Evolutionary conservation across 2,888 invertebrate genomes (phyloP).

Genomic region (Augochlorella aurata): DNA sequence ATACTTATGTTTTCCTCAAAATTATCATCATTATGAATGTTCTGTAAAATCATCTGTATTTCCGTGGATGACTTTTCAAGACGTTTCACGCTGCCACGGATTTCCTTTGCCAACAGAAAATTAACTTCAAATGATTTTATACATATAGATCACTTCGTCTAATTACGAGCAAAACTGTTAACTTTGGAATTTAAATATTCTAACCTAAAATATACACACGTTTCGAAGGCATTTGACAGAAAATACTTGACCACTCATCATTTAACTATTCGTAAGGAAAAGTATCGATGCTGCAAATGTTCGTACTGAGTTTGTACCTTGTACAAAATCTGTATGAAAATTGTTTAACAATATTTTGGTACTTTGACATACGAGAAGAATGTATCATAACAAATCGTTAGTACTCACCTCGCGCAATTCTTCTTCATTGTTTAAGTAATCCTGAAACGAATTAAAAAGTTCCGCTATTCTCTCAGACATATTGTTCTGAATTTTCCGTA

Average conservation of each 20-base stretch:
- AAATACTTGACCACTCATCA: background rate
- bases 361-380: background rate
- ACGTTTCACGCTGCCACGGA: slow-evolving; percentile 88
- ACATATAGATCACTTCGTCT: background rate
- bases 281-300: background rate
- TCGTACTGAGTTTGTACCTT: background rate
- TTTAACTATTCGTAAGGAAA: background rate
- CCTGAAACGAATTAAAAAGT: slow-evolving; percentile 90
- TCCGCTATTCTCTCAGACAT: slow-evolving; percentile 84
- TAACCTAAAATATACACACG: slow-evolving; percentile 25
- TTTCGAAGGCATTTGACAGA: background rate
- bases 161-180: background rate
- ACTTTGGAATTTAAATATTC: background rate
- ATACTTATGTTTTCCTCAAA: slow-evolving; percentile 86
- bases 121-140: background rate
- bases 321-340: background rate
- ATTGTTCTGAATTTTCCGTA: slow-evolving; percentile 48
- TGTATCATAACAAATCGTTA: slow-evolving; percentile 7
- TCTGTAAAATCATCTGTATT: slow-evolving; percentile 90
- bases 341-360: slow-evolving; percentile 1
- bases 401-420: slow-evolving; percentile 89
- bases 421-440: slow-evolving; percentile 90
- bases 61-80: slow-evolving; percentile 91
- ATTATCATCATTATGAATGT: slow-evolving; percentile 89
- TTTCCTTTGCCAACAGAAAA: slow-evolving; percentile 83